Base-by-base conservation (phyloP, 2,888 invertebrate genomes). In the Deilephila elpenor region DNA sequence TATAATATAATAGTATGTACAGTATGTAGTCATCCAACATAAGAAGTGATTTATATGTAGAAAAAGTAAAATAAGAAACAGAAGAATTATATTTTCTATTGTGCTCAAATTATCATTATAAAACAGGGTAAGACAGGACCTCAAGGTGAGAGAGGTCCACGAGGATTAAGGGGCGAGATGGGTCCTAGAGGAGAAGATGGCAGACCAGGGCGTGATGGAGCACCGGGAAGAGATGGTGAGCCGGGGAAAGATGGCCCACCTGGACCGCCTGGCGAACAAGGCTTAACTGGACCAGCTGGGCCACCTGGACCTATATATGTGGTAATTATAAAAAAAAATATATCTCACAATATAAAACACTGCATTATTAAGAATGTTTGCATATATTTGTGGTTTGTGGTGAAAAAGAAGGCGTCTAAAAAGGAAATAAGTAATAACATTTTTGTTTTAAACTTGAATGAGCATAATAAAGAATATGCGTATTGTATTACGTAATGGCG, bases 171-270 rank as follows among this genome's bases (percentile, higher is more conserved):
- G 81, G 96, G 96, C 75, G 94, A 95, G 1, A 94, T 91, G 80
- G 96, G 96, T 76, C 53, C 94, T 95, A 94, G 96, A 77, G 98
- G 98, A 70, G 92, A 95, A 34, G 96, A 96, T 78, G 98, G 98
- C 0, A 75, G 29, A 19, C 83, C 84, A 11, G 92, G 93, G 1
- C 80, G 20, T 14, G 84, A 88, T 71, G 93, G 93, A 14, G 91
- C 95, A 64, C 96, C 96, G 83, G 98, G 98, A 59, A 95, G 95
- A 25, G 97, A 97, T 91, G 97, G 97, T 67, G 96, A 97, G 78
- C 95, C 96, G 70, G 97, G 97, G 59, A 92, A 95, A 74, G 96
- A 97, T 83, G 97, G 97, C 5, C 86, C 94, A 74, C 95, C 96
- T n/a, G 97, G 97, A 6, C 89, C 93, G 59, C 90, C 90, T 76